A percentile compares a stretch with the other conserved stretches of the same genome.
Conservation (phyloP, 2,113 vertebrate species). For the Penelope pileata region DNA sequence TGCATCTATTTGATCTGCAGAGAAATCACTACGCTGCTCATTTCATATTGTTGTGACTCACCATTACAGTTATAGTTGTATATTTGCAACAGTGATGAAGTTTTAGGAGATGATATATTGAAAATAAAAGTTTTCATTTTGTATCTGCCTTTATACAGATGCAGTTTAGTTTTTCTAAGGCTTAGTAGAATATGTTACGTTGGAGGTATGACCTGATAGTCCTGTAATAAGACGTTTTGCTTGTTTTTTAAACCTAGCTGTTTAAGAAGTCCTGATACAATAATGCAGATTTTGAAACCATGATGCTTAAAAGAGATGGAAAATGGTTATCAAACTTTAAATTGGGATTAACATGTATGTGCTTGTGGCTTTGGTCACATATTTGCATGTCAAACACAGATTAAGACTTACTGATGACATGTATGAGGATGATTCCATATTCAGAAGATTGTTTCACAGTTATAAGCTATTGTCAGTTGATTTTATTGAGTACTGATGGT, state of each 20-base stretch:
- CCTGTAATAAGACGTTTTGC: neutral
- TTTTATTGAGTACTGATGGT: neutral
- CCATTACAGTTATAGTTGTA: neutral
- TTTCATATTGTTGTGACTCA: neutral
- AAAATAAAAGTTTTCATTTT: neutral
- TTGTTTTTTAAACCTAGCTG: neutral
- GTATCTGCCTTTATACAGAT: neutral
- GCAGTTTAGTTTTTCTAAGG: neutral
- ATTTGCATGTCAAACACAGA: neutral
- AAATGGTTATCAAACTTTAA: neutral
- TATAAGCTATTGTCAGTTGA: neutral
- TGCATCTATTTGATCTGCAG: neutral
- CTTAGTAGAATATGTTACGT: neutral
- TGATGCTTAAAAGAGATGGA: neutral
- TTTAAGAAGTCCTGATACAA: neutral
- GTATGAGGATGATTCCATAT: neutral
- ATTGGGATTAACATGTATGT: neutral
- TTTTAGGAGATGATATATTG: neutral
- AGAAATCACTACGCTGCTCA: constrained; percentile 3
- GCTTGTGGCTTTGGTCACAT: neutral
- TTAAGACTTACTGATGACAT: neutral
- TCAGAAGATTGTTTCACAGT: neutral
- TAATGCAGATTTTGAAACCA: neutral
- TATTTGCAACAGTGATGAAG: neutral
- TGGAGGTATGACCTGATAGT: neutral